Percentiles rank a stretch among this genome's conserved stretches.
These are phyloP conservation scores for Bellardia bayeri DNA, from an alignment of 2,888 invertebrate genomes.

Conservation along the genomic window DNA sequence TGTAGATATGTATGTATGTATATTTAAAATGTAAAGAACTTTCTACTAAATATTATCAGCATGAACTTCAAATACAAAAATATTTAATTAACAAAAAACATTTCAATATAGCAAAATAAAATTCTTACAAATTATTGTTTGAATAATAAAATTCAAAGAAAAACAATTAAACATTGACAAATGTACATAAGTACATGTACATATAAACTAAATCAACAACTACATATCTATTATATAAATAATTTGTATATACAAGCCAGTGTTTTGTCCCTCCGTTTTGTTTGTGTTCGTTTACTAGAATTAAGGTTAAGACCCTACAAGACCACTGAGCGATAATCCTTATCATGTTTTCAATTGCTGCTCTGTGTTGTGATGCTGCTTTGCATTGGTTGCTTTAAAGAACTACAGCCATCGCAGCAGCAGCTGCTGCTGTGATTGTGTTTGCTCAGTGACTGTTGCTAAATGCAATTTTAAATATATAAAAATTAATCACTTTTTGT, in stretches of 20 bases:
- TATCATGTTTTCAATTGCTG: conserved; percentile 75
- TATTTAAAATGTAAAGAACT: conserved; percentile 35
- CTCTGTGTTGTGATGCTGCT: conserved; percentile 1
- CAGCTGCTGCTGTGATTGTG: conserved; percentile 9
- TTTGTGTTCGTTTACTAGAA: conserved; percentile 20
- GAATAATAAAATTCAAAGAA: conserved; percentile 1
- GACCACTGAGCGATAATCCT: conserved; percentile 80
- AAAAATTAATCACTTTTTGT: conserved; percentile 22
- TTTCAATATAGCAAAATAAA: conserved; percentile 12
- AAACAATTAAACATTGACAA: conserved; percentile 39
- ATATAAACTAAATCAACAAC: conserved; percentile 38
- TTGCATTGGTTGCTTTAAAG: conserved; percentile 14
- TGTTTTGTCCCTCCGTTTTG: background rate
- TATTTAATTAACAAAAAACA: conserved; percentile 27
- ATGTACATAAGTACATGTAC: background rate
- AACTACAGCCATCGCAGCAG: conserved; percentile 15
- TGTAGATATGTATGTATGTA: background rate
- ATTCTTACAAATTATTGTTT: conserved; percentile 12
- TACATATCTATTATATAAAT: background rate
- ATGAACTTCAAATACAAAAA: conserved; percentile 44
- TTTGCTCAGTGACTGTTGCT: conserved; percentile 16
- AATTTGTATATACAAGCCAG: background rate
- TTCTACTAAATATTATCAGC: conserved; percentile 35
- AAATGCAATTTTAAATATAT: conserved; percentile 43
- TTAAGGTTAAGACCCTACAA: conserved; percentile 81